phyloP scores from a whole-genome alignment of 2,113 vertebrate genomes.

The Pelvicachromis taeniatus region DNA sequence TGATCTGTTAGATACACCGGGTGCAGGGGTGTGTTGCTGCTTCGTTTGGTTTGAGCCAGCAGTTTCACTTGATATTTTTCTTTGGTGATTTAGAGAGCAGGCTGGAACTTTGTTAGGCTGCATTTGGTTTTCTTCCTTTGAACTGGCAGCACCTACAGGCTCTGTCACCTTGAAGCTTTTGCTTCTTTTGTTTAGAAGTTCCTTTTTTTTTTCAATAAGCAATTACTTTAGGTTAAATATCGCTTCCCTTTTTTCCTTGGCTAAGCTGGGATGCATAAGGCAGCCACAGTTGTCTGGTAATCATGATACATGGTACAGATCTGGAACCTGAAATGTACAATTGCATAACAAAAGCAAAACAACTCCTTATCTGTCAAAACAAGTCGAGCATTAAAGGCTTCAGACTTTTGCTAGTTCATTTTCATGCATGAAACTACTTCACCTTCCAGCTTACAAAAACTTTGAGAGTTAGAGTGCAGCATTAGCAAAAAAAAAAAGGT shows the following conservation, averaged over 20 bases:
- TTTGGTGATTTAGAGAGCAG: neutral
- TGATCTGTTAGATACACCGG: neutral
- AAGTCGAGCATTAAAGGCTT: slow-evolving; percentile 14
- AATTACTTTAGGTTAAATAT: neutral
- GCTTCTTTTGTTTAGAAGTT: neutral
- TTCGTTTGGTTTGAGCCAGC: neutral
- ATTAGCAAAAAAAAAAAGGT: neutral
- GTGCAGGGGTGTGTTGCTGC: neutral
- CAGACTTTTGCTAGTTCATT: neutral
- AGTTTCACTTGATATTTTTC: neutral
- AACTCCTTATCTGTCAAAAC: slow-evolving; percentile 9
- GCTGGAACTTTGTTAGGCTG: neutral
- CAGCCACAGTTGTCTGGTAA: neutral
- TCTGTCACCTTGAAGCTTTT: neutral
- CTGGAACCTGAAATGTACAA: neutral
- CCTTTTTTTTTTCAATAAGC: neutral
- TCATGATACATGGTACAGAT: neutral
- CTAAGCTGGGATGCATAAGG: neutral
- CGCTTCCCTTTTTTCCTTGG: neutral
- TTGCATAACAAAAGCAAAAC: slow-evolving; percentile 6
- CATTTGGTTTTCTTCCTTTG: neutral
- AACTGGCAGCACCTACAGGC: neutral
- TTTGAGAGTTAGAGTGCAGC: neutral
- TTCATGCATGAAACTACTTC: neutral
- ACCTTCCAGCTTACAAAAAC: slow-evolving; percentile 1